Evolutionary conservation across 2,797 vertebrate species (phyloP).

Genomic region (Thaleichthys pacificus): DNA sequence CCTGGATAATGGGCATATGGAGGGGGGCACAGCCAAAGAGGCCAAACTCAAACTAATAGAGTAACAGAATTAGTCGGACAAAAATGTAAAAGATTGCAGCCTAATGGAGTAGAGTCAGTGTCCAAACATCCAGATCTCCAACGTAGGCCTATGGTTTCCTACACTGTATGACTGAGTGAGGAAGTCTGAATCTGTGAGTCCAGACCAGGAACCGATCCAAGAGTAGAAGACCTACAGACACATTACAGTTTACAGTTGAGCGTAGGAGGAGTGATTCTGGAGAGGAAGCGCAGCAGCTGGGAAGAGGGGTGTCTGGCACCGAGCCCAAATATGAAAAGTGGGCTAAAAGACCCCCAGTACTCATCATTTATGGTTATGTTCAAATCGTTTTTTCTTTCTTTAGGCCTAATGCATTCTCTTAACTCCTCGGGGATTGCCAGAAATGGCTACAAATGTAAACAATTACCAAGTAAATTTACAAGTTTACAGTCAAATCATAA

Average conservation of each 20-base stretch:
- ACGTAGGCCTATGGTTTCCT: not conserved
- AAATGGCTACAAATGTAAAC: too few relatives aligned
- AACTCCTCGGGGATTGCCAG: too few relatives aligned
- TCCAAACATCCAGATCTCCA: too few relatives aligned
- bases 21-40: not conserved
- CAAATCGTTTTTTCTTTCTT: too few relatives aligned
- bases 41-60: not conserved
- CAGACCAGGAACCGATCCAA: constrained; percentile 4
- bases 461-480: too few relatives aligned
- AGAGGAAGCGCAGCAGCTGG: constrained; percentile 14
- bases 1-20: not conserved
- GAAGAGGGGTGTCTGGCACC: constrained; percentile 12
- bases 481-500: too few relatives aligned
- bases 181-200: not conserved
- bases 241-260: constrained; percentile 9
- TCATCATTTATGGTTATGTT: not conserved
- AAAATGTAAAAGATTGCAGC: not conserved
- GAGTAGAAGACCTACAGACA: not conserved
- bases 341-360: not conserved
- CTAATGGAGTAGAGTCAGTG: not conserved
- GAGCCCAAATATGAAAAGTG: constrained; percentile 5
- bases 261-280: not conserved
- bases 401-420: too few relatives aligned
- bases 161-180: not conserved
- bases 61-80: not conserved